These are phyloP conservation scores for Lepidurus packardi DNA, from an alignment of 1,140 invertebrate genomes.

Conservation along the genomic window DNA sequence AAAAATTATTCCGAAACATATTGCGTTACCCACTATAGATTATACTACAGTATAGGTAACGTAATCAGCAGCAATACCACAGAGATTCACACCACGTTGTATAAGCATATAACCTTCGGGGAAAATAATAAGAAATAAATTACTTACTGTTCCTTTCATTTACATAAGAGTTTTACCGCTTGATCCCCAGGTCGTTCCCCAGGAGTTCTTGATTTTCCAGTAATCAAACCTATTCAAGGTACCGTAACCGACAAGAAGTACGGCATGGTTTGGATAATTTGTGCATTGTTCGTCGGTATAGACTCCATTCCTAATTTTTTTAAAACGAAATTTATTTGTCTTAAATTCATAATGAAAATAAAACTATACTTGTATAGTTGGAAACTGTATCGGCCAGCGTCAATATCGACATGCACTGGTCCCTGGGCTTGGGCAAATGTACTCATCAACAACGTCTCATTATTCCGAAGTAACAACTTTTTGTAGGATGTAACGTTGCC, in stretches of 20 bases:
- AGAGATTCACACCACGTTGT: conserved; percentile 45
- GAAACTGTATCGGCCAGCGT: neutral
- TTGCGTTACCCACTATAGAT: neutral
- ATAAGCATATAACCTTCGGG: conserved; percentile 45
- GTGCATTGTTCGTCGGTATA: conserved; percentile 16
- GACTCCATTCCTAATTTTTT: too few relatives aligned
- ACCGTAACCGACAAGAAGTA: conserved; percentile 50
- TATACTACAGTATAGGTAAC: conserved; percentile 38
- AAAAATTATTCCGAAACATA: too few relatives aligned
- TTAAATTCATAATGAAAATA: too few relatives aligned
- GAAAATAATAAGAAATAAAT: neutral
- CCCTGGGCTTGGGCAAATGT: neutral
- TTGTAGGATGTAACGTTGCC: neutral
- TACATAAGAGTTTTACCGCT: conserved; percentile 45
- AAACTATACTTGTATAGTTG: neutral
- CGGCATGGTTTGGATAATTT: conserved; percentile 45
- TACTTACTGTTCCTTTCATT: neutral
- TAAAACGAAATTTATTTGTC: too few relatives aligned
- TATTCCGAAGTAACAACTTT: too few relatives aligned
- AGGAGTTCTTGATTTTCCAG: conserved; percentile 48
- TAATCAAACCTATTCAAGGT: conserved; percentile 46
- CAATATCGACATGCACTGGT: neutral
- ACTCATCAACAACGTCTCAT: too few relatives aligned
- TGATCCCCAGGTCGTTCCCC: conserved; percentile 39
- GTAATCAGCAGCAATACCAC: conserved; percentile 45